Evolutionary conservation across 2,113 vertebrate genomes (phyloP), one percentile per base, ranked within the genome.

Genomic region (Spermophilus dauricus): DNA sequence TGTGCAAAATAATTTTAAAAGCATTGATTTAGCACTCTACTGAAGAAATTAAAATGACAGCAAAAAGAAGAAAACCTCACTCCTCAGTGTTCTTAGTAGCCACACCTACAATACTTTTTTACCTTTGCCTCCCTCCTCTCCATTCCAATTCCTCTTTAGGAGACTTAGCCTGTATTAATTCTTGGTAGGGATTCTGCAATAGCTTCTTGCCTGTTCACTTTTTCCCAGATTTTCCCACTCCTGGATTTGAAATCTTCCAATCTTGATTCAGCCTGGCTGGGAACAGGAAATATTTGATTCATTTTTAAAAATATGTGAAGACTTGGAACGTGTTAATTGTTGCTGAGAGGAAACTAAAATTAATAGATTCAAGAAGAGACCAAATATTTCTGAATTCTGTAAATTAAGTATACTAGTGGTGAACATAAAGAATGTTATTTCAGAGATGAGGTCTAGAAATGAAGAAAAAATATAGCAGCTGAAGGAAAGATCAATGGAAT

Each of bases 401-500:
- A 81, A 84, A 87, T 92, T 87, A 84, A 75, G 67, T 58, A n/a
- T 75, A 61, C 26, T n/a, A 58, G 4, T 12, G 9, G 56, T 82
- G 34, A 69, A 83, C 14, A 51, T 70, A 70, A 86, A 61, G 73
- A 87, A 42, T 26, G 4, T 70, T 63, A 92, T 84, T 96, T 95
- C n/a, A 87, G 53, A n/a, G 32, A 53, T 89, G 12, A 75, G 72
- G 22, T 91, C 3, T 56, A 92, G 42, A 95, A 86, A 93, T 48
- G 32, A 84, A 86, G 58, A 93, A 96, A 84, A 61, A 1, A 73
- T 8, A 73, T 8, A 89, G 70, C 39, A 56, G 69, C 8, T 34
- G 11, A 89, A 92, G 30, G 39, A 86, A 97, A 70, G 56, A 96
- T 95, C 84, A 97, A 83, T 85, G 76, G 86, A 87, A 75, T 75